Evolutionary conservation across 2,888 invertebrate genomes (phyloP).

Genomic region (Micoletzkya japonica): DNA sequence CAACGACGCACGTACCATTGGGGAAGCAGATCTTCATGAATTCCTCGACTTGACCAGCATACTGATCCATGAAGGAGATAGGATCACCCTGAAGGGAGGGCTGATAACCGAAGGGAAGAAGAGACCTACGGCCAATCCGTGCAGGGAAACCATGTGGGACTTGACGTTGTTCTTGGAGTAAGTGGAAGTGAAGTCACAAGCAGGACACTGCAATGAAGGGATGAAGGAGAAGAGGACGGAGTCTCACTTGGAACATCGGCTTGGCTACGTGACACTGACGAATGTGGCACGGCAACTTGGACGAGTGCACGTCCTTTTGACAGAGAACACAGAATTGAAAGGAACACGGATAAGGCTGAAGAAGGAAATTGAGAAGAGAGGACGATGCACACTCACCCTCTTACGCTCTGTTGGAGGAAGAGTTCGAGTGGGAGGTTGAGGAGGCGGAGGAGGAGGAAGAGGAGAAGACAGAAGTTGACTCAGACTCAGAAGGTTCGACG

Average conservation of each 20-base stretch:
- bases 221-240: conserved; percentile 40
- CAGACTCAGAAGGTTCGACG: conserved; percentile 12
- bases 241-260: conserved; percentile 60
- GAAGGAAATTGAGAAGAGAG: conserved; percentile 27
- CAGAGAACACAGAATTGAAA: conserved; percentile 62
- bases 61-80: conserved; percentile 62
- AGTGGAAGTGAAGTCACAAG: conserved; percentile 63
- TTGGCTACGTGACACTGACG: conserved; percentile 62
- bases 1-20: conserved; percentile 38
- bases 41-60: conserved; percentile 62
- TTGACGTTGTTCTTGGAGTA: conserved; percentile 64
- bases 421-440: not conserved
- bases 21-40: conserved; percentile 64
- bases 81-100: conserved; percentile 48
- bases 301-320: conserved; percentile 62
- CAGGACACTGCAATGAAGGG: conserved; percentile 45
- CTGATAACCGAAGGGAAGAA: conserved; percentile 25
- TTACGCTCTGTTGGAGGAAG: not conserved
- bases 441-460: not conserved
- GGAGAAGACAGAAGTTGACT: conserved; percentile 7
- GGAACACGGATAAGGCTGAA: conserved; percentile 61
- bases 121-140: conserved; percentile 54
- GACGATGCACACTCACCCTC: not conserved
- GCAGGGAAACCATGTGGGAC: conserved; percentile 63
- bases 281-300: conserved; percentile 62